phyloP scores from a whole-genome alignment of 2,797 vertebrate species.

The Sarcoramphus papa region DNA sequence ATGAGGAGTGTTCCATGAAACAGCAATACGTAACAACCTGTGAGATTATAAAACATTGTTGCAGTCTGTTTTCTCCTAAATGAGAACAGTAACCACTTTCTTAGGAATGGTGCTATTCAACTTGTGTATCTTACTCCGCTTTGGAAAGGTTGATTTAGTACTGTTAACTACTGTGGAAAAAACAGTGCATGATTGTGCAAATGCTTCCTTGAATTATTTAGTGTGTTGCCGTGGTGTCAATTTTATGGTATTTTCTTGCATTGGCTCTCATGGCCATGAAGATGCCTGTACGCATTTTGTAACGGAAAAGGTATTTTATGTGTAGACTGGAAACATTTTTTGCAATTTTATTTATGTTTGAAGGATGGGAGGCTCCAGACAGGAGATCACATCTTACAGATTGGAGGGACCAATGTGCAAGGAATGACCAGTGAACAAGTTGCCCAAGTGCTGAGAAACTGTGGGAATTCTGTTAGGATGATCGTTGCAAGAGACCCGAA shows the following conservation, averaged over 20 bases:
- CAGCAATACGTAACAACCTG: not conserved
- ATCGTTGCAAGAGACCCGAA: slow-evolving; percentile 83
- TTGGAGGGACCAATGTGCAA: slow-evolving; percentile 85
- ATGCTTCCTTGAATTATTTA: not conserved
- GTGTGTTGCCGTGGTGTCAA: not conserved
- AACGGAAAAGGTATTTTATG: not conserved
- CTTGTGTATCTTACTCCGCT: not conserved
- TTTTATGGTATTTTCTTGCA: not conserved
- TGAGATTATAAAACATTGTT: not conserved
- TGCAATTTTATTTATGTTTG: not conserved
- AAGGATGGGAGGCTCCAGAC: slow-evolving; percentile 92
- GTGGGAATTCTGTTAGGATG: slow-evolving; percentile 88
- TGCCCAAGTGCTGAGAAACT: slow-evolving; percentile 88
- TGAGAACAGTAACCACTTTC: not conserved
- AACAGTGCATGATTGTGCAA: not conserved
- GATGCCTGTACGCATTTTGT: not conserved
- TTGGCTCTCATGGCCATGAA: not conserved
- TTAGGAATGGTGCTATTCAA: not conserved
- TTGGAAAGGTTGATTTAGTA: not conserved
- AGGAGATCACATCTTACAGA: slow-evolving; percentile 91
- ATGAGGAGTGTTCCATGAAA: not conserved
- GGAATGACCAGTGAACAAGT: slow-evolving; percentile 93
- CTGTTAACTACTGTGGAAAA: not conserved
- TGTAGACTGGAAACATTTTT: not conserved
- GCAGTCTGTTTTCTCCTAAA: not conserved